Conservation (phyloP, 92 coral and sea anemone genomes). For the Isaurus tuberculatus region DNA sequence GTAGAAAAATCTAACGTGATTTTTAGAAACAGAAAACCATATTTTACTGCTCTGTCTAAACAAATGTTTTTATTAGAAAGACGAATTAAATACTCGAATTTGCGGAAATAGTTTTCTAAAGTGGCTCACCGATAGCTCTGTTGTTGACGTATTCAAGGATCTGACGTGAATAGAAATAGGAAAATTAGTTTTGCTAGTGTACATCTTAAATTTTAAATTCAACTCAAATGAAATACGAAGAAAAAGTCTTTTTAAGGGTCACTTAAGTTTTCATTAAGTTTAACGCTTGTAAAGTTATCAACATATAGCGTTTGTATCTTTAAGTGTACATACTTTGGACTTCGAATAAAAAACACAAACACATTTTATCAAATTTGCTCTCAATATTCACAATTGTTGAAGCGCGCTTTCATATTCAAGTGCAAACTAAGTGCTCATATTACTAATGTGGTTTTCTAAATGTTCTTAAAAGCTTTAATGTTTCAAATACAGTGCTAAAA, state of each 20-base stretch:
- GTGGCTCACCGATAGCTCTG: not conserved
- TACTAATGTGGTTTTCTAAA: constrained; percentile 41
- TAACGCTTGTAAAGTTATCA: constrained; percentile 44
- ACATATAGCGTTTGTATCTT: constrained; percentile 4
- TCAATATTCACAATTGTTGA: constrained; percentile 17
- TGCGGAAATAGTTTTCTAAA: constrained; percentile 34
- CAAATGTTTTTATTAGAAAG: not conserved
- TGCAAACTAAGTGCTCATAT: constrained; percentile 31
- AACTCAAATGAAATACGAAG: constrained; percentile 71
- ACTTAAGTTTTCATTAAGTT: constrained; percentile 45
- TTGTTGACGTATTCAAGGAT: constrained; percentile 7
- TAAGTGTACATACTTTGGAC: constrained; percentile 33
- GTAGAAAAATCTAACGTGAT: constrained; percentile 17
- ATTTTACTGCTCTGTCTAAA: not conserved
- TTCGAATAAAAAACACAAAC: constrained; percentile 16
- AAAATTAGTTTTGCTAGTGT: constrained; percentile 48
- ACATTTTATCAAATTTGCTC: constrained; percentile 41
- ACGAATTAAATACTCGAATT: constrained; percentile 13
- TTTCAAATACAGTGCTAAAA: constrained; percentile 15
- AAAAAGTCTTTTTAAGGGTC: constrained; percentile 54
- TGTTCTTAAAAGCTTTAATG: constrained; percentile 40
- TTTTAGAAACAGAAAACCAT: constrained; percentile 44
- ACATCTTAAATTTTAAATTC: constrained; percentile 69
- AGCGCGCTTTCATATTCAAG: constrained; percentile 3
- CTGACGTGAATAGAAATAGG: constrained; percentile 39